Percentiles rank a stretch among this genome's conserved stretches.
These are phyloP conservation scores for Peribatodes rhomboidaria DNA, from an alignment of 2,888 invertebrate genomes.

Conservation along the genomic window DNA sequence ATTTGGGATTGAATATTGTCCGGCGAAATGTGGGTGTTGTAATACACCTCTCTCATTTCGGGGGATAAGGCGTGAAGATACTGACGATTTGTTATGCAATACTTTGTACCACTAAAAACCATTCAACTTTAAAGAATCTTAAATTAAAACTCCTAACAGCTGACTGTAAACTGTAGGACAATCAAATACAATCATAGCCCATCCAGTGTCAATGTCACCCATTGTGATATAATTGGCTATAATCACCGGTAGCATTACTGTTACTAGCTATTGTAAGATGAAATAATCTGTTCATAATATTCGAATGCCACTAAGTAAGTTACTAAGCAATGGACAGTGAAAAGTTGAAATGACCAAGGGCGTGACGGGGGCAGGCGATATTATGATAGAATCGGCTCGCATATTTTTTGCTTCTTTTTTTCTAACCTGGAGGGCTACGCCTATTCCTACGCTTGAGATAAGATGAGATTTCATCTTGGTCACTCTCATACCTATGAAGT, in stretches of 20 bases:
- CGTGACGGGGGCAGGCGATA: too few relatives aligned
- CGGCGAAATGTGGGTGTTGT: too few relatives aligned
- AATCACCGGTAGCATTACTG: slow-evolving; percentile 12
- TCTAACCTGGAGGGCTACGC: too few relatives aligned
- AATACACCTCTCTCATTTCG: too few relatives aligned
- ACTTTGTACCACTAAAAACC: too few relatives aligned
- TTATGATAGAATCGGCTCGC: background rate
- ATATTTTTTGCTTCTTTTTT: background rate
- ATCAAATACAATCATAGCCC: background rate
- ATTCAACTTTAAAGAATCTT: too few relatives aligned
- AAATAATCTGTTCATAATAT: slow-evolving; percentile 12
- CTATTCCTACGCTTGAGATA: too few relatives aligned
- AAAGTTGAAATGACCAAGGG: background rate
- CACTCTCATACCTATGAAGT: too few relatives aligned
- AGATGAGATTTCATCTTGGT: too few relatives aligned
- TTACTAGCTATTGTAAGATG: slow-evolving; percentile 16
- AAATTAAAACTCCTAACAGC: background rate
- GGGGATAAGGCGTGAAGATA: too few relatives aligned
- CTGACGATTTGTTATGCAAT: too few relatives aligned
- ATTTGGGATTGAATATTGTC: too few relatives aligned
- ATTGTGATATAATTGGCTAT: slow-evolving; percentile 28
- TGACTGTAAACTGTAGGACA: background rate
- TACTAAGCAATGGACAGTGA: background rate
- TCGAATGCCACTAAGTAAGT: background rate
- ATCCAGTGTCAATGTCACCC: slow-evolving; percentile 20